These are phyloP conservation scores for Leptestheria dahalacensis DNA, from an alignment of 1,140 invertebrate species.

Conservation along the genomic window DNA sequence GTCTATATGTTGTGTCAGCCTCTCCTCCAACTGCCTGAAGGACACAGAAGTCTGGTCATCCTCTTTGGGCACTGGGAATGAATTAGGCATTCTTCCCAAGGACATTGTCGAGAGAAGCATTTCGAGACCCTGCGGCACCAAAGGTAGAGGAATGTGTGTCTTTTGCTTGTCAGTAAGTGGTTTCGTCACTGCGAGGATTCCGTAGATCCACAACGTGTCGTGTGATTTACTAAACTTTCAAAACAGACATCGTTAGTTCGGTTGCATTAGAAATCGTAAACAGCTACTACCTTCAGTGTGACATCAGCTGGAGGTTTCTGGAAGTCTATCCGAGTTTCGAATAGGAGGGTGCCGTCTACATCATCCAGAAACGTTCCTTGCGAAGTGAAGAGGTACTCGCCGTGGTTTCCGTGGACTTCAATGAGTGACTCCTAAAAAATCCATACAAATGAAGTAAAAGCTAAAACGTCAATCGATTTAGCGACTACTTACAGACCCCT, in stretches of 20 bases:
- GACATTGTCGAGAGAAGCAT: not conserved
- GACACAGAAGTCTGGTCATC: not conserved
- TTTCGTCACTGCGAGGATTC: conserved; percentile 1
- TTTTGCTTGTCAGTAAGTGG: not conserved
- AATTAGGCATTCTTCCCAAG: not conserved
- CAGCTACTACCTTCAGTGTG: not conserved
- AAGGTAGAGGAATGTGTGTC: not conserved
- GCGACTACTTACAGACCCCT: too few species aligned
- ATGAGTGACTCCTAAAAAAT: not conserved
- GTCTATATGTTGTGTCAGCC: not conserved
- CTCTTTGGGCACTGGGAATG: not conserved
- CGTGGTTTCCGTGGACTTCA: conserved; percentile 3
- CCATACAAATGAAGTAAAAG: not conserved
- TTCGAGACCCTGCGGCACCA: not conserved
- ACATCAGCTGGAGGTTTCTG: not conserved
- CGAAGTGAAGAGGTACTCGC: not conserved
- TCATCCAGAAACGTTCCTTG: not conserved
- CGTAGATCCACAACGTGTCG: not conserved
- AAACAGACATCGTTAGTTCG: not conserved
- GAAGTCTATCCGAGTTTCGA: conserved; percentile 2
- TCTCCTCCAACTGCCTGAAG: not conserved
- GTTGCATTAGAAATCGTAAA: not conserved
- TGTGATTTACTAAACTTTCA: not conserved
- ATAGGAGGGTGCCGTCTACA: not conserved
- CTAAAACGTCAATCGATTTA: too few species aligned